Percentiles rank a stretch among this genome's conserved stretches.
phyloP scores from a whole-genome alignment of 2,113 vertebrate species.

The Trachemys scripta region DNA sequence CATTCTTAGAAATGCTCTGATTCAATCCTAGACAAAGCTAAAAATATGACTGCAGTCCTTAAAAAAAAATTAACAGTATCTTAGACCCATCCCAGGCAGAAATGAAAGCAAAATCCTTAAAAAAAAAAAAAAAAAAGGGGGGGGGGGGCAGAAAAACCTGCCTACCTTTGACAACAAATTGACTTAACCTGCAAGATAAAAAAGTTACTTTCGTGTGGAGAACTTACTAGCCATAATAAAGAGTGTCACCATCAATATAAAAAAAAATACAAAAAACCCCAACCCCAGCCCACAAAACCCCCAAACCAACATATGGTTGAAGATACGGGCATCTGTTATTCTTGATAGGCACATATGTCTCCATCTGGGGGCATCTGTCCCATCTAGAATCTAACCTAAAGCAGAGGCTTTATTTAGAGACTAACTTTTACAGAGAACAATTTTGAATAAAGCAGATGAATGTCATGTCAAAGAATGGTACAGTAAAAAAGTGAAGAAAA shows the following conservation, averaged over 20 bases:
- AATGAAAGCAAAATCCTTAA: not conserved
- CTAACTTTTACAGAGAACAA: not conserved
- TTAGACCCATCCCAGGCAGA: not conserved
- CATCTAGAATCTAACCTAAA: not conserved
- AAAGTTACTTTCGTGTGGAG: not conserved
- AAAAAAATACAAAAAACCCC: not conserved
- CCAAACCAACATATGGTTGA: not conserved
- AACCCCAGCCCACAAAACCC: too few relatives aligned
- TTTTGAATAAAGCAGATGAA: not conserved
- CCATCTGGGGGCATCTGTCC: not conserved
- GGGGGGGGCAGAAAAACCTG: not conserved
- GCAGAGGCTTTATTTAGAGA: not conserved
- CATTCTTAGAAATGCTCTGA: not conserved
- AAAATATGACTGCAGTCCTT: too few relatives aligned
- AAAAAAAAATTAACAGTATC: too few relatives aligned
- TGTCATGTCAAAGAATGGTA: not conserved
- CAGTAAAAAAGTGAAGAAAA: too few relatives aligned
- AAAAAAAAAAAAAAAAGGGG: too few relatives aligned
- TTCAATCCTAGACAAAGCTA: too few relatives aligned
- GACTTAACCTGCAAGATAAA: not conserved
- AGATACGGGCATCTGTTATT: not conserved
- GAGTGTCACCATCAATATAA: too few relatives aligned
- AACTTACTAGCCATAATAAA: not conserved
- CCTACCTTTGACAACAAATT: not conserved
- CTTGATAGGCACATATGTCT: not conserved